A percentile compares a stretch with the other conserved stretches of the same genome.
Conservation (phyloP, 2,888 invertebrate genomes). For the Meliscaeva auricollis region DNA sequence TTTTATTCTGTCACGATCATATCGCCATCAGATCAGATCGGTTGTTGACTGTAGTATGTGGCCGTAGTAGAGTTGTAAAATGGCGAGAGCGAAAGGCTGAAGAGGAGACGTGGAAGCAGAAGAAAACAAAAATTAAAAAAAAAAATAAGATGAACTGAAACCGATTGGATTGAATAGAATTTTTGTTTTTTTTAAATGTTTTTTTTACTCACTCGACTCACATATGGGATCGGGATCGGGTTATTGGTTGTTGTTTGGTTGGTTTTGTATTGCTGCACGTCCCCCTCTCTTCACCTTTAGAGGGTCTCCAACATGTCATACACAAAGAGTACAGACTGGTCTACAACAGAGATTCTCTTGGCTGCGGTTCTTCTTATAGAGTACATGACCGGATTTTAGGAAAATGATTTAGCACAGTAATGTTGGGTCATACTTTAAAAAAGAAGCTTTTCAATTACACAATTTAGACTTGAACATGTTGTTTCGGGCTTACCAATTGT, state of each 20-base stretch:
- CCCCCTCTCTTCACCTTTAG: constrained; percentile 38
- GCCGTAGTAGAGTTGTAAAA: constrained; percentile 76
- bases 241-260: constrained; percentile 69
- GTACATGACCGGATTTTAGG: neutral
- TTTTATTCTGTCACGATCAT: constrained; percentile 74
- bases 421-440: neutral
- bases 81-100: constrained; percentile 61
- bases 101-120: constrained; percentile 47
- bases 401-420: neutral
- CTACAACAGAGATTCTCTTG: constrained; percentile 69
- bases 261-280: constrained; percentile 38
- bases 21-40: constrained; percentile 76
- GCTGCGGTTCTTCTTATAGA: constrained; percentile 37
- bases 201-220: constrained; percentile 36
- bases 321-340: constrained; percentile 59
- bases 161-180: constrained; percentile 74
- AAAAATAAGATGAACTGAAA: constrained; percentile 74
- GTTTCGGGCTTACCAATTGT: no score
- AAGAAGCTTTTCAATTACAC: no score
- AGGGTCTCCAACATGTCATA: constrained; percentile 54
- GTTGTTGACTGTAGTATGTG: constrained; percentile 76
- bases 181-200: constrained; percentile 42
- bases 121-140: constrained; percentile 47
- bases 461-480: no score
- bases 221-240: constrained; percentile 61